Conservation (phyloP, 2,888 invertebrate species). For the Spilosoma lubricipeda region DNA sequence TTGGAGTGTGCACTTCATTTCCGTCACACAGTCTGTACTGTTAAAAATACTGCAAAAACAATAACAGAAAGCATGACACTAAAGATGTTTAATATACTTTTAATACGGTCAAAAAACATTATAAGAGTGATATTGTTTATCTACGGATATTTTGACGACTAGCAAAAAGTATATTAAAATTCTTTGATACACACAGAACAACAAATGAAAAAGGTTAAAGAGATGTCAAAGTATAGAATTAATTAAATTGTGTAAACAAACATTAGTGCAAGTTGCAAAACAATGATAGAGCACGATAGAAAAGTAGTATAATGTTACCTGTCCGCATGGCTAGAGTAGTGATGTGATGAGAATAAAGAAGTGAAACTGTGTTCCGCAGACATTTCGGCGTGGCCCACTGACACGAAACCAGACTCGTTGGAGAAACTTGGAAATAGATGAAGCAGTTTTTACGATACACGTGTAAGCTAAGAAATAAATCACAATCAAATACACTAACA, state of each 20-base stretch:
- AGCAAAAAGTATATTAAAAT: slow-evolving; percentile 44
- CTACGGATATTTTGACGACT: background rate
- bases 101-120: background rate
- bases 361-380: slow-evolving; percentile 81
- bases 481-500: background rate
- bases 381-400: slow-evolving; percentile 81
- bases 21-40: slow-evolving; percentile 84
- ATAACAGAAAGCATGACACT: slow-evolving; percentile 75
- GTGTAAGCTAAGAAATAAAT: background rate
- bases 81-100: slow-evolving; percentile 49
- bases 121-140: background rate
- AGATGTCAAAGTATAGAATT: slow-evolving; percentile 29
- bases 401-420: slow-evolving; percentile 84
- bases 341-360: slow-evolving; percentile 79
- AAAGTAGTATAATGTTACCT: slow-evolving; percentile 62
- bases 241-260: slow-evolving; percentile 43
- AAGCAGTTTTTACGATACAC: slow-evolving; percentile 9
- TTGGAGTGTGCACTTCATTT: slow-evolving; percentile 80
- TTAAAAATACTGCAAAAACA: slow-evolving; percentile 86
- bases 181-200: slow-evolving; percentile 34
- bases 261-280: slow-evolving; percentile 26
- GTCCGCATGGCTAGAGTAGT: slow-evolving; percentile 81
- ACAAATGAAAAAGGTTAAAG: slow-evolving; percentile 38
- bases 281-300: slow-evolving; percentile 39
- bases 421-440: slow-evolving; percentile 73